Evolutionary conservation across 2,888 invertebrate genomes (phyloP), one percentile per base, ranked within the genome.

Genomic region (Drosophila meridiana): DNA sequence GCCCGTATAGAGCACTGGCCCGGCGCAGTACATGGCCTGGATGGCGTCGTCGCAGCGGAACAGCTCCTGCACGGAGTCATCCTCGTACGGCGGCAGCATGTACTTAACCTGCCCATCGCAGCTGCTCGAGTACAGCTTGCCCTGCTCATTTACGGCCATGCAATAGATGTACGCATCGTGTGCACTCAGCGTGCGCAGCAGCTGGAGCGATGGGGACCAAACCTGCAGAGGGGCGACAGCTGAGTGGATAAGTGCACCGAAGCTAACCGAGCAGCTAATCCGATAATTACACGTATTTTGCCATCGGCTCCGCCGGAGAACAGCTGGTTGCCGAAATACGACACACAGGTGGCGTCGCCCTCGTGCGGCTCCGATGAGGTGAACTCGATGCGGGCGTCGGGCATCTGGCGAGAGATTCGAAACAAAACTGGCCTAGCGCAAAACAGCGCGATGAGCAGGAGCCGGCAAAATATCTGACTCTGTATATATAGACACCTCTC

Each of bases 281-380:
- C n/a, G 42, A 73, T 85, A 83, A 88, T 69, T 57, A 93, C 93
- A 78, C 92, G 92, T 67, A 93, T 92, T 89, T 92, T 92, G 30
- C 93, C 93, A 87, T 93, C 93, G n/a, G 92, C 92, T 13, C 93
- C 93, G 45, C 93, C 92, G 53, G 92, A 92, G 76, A 92, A 93
- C 59, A 93, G 78, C 78, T 91, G 83, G 58, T 89, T 86, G 50
- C 91, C 80, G 50, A 79, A 85, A 74, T 87, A 93, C 42, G 81
- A 77, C 66, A 93, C 71, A 69, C 91, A 91, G 50, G 91, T 90
- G 63, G 90, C 91, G 82, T 93, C 93, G 32, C 93, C 93, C 72
- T 92, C 92, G 68, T 93, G 93, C 47, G 92, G 90, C 66, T 91
- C 93, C 4, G 70, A 30, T 1, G 92, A 91, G 28, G 80, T 79